phyloP scores from a whole-genome alignment of 2,888 invertebrate genomes.

The Mystacides longicornis region DNA sequence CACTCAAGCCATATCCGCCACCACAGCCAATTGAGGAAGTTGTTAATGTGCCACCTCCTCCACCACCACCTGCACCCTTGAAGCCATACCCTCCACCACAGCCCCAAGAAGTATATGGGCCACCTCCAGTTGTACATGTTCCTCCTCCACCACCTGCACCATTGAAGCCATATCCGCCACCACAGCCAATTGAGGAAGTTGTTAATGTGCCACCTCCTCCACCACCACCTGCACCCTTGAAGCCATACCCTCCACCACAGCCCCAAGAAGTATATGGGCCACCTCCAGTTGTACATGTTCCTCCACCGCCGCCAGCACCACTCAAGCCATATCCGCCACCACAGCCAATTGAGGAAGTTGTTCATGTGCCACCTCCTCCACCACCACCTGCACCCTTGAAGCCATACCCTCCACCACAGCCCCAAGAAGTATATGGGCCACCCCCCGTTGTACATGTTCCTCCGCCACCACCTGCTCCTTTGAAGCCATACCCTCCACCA shows the following conservation, averaged over 20 bases:
- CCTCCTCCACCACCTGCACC: slow-evolving; percentile 13
- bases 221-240: slow-evolving; percentile 25
- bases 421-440: no score
- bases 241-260: slow-evolving; percentile 4
- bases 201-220: slow-evolving; percentile 20
- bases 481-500: slow-evolving; percentile 28
- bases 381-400: no score
- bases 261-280: slow-evolving; percentile 18
- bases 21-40: slow-evolving; percentile 16
- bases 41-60: slow-evolving; percentile 26
- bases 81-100: slow-evolving; percentile 20
- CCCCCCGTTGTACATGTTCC: slow-evolving; percentile 15
- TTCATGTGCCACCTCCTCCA: no score
- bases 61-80: slow-evolving; percentile 23
- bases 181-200: slow-evolving; percentile 27
- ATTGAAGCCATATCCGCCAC: slow-evolving; percentile 12
- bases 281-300: slow-evolving; percentile 13
- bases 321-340: slow-evolving; percentile 13
- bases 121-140: slow-evolving; percentile 25
- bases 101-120: slow-evolving; percentile 21
- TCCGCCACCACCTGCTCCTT: slow-evolving; percentile 24
- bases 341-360: slow-evolving; percentile 27
- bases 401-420: no score
- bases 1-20: slow-evolving; percentile 10
- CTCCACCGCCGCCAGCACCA: slow-evolving; percentile 10